A percentile compares a stretch with the other conserved stretches of the same genome.
phyloP scores from a whole-genome alignment of 2,113 vertebrate genomes.

The Campylorhamphus procurvoides region DNA sequence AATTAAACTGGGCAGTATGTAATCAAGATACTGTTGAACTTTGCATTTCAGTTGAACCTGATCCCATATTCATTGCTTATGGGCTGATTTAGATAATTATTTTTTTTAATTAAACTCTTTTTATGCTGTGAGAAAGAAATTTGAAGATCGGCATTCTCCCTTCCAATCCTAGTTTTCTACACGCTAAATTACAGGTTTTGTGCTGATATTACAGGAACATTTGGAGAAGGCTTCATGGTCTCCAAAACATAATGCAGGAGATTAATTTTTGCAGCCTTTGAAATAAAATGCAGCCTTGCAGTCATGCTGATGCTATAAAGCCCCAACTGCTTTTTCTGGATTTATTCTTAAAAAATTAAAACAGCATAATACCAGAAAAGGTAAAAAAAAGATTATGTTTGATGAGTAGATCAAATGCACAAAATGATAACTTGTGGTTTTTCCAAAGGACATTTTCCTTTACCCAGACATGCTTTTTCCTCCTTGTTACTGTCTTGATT shows the following conservation, averaged over 20 bases:
- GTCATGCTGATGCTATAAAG: not conserved
- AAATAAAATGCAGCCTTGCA: not conserved
- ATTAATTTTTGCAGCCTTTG: not conserved
- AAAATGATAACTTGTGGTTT: constrained; percentile 21
- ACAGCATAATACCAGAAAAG: not conserved
- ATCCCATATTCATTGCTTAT: not conserved
- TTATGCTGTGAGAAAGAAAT: not conserved
- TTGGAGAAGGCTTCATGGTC: not conserved
- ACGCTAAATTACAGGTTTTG: not conserved
- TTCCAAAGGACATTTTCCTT: constrained; percentile 54
- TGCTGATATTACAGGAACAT: not conserved
- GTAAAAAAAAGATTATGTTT: not conserved
- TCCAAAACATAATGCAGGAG: not conserved
- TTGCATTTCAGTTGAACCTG: not conserved
- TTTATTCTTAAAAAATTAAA: not conserved
- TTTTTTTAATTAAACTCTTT: not conserved
- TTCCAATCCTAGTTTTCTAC: not conserved
- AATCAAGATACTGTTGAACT: not conserved
- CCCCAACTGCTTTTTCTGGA: not conserved
- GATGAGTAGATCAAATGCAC: constrained; percentile 31
- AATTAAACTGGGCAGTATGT: not conserved
- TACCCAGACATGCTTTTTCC: constrained; percentile 30
- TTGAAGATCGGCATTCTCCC: not conserved
- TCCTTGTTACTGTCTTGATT: constrained; percentile 63
- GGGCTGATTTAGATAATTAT: not conserved